These are phyloP conservation scores for Bemisia tabaci DNA, from an alignment of 1,140 invertebrate species.

Conservation along the genomic window DNA sequence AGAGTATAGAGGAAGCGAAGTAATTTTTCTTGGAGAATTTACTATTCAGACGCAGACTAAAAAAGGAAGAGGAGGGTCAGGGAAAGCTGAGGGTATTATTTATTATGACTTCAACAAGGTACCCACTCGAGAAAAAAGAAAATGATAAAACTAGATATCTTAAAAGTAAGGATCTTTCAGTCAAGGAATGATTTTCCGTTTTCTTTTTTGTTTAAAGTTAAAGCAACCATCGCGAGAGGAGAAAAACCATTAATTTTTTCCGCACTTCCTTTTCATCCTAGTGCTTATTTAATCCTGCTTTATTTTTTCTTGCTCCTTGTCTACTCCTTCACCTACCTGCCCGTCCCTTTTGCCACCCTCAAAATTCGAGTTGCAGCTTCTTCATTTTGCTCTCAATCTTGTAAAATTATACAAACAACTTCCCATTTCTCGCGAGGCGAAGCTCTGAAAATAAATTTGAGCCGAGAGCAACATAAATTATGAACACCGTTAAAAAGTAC, in stretches of 20 bases:
- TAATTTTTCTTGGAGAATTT: too few species aligned
- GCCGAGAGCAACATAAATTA: not conserved
- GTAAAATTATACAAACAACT: not conserved
- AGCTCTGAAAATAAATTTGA: not conserved
- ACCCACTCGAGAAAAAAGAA: too few species aligned
- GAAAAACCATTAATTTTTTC: not conserved
- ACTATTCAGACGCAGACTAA: too few species aligned
- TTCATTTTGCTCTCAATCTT: not conserved
- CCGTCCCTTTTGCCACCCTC: not conserved
- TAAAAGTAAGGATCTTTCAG: too few species aligned
- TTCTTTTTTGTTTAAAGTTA: too few species aligned
- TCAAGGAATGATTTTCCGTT: too few species aligned
- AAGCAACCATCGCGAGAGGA: too few species aligned
- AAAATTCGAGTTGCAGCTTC: not conserved
- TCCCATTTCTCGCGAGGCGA: not conserved
- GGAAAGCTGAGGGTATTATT: too few species aligned
- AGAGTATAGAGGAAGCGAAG: too few species aligned
- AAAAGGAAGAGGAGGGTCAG: too few species aligned
- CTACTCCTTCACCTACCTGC: not conserved
- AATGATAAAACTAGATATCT: too few species aligned
- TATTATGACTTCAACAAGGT: too few species aligned
- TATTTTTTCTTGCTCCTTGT: not conserved
- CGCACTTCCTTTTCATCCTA: not conserved
- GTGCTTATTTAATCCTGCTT: not conserved
- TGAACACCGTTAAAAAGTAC: not conserved